A percentile compares a stretch with the other conserved stretches of the same genome.
phyloP scores from a whole-genome alignment of 2,113 vertebrate genomes.

The Lycocorax pyrrhopterus region DNA sequence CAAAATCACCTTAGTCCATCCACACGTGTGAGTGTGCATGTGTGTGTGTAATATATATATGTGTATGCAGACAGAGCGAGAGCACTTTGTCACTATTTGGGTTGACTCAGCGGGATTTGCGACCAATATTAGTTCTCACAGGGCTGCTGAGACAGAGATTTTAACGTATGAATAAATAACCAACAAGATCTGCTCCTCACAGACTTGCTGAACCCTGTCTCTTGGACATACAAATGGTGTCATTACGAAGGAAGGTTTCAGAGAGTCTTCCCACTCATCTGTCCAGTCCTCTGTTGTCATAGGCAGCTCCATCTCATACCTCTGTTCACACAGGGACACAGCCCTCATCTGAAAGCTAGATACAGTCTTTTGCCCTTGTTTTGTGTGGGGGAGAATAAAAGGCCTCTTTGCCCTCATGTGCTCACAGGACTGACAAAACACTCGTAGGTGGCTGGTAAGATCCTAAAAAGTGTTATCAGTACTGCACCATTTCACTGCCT shows the following conservation, averaged over 20 bases:
- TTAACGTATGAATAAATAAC: not conserved
- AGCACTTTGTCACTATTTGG: conserved; percentile 13
- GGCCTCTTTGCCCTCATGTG: not conserved
- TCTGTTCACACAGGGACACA: not conserved
- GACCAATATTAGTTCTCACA: not conserved
- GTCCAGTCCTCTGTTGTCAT: not conserved
- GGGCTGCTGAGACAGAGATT: not conserved
- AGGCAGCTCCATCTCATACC: not conserved
- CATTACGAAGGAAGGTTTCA: not conserved
- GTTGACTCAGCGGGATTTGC: not conserved
- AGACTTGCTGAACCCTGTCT: not conserved
- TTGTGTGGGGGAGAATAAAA: not conserved
- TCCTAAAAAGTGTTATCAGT: not conserved
- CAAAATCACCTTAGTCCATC: not conserved
- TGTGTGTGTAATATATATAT: not conserved
- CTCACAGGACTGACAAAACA: not conserved
- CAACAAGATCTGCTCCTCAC: not conserved
- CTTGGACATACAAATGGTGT: not conserved
- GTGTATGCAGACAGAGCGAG: not conserved
- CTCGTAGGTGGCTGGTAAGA: not conserved
- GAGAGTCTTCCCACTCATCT: not conserved
- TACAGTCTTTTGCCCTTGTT: not conserved
- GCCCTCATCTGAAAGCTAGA: not conserved
- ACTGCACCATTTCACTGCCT: not conserved
- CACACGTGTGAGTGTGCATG: not conserved